Evolutionary conservation across 1,140 invertebrate genomes (phyloP), one percentile per base, ranked within the genome.

Genomic region (Drosophila gunungcola): DNA sequence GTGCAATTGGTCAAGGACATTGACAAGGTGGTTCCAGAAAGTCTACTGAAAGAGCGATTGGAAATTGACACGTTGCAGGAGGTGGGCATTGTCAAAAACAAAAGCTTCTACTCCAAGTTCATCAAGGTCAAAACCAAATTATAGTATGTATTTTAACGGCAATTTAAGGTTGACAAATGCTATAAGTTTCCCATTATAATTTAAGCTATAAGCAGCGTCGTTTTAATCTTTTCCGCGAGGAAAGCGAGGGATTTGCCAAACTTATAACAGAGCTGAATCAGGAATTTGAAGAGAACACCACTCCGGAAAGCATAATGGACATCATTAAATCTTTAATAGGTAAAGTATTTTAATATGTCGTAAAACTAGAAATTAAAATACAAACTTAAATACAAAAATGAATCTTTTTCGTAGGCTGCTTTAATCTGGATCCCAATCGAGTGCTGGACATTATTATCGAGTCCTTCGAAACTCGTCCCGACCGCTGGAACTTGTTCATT

Each of bases 161-260:
- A 4, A 3, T 58, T 73, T 36, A 4, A 25, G 39, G 4, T 9
- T 16, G 0, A 16, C 5, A 12, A 4, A 16, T 42, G 43, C 3
- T 3, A 10, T 11, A 27, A 13, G 39, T 42, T 43, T 10, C 25
- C 13, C 9, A 2, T 6, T 7, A 1, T 4, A 34, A 6, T 41
- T 4, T 52, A 27, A 99, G 98, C 93, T 99, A 99, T 92, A 99
- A 99, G 92, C 99, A 99, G 92, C 96, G 98, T 78, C 99, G 99
- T 90, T 99, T 99, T 92, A 99, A 99, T 94, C 94, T 99, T 64
- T 97, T 99, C 90, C 95, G 98, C 53, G 99, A 99, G 94, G 99
- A 99, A 93, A 98, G 96, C 94, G 99, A 99, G 95, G 99, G 99
- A 4, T 99, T 98, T 93, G 97, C 98, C 4, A 99, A 99, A 93